Base-by-base conservation (phyloP, 2,113 vertebrate species). In the Egretta garzetta region DNA sequence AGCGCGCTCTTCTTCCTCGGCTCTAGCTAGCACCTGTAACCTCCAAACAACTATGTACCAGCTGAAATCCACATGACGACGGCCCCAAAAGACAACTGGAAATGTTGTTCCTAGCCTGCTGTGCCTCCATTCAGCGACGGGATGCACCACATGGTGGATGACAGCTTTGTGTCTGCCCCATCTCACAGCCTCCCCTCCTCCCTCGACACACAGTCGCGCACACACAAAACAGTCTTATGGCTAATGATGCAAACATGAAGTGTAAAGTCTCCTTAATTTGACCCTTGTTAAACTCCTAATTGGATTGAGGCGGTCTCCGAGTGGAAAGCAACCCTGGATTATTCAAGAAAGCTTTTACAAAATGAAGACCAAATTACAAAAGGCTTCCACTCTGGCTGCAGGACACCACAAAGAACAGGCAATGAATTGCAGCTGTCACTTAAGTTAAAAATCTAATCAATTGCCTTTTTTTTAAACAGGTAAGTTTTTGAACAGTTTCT, bases 231-330 rank as follows among this genome's bases (percentile, higher is more conserved):
- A 97, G 98, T 96, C 98, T 97, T 93, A 95, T 33, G 94, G 97
- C 98, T 98, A 98, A 98, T 98, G 98, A 98, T 98, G 98, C 98
- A 98, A 98, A 99, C 98, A 98, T 97, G 98, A 98, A 99, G 99
- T 98, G 98, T 98, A 98, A 99, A 99, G 99, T 98, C 98, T 98
- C 98, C 97, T 98, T 99, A 99, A 99, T 98, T 97, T 99, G 99
- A 99, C 99, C 99, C 99, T 98, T 98, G 98, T 98, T 99, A 98
- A 99, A 99, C 97, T 98, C 98, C 98, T 99, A 99, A 99, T 99
- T 99, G 99, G 99, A 99, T 99, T 99, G 99, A 97, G 98, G 98
- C 96, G 81, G 93, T 96, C 98, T 97, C 90, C 67, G 95, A 98
- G 98, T 97, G 98, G 98, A 98, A 98, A 97, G 98, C 98, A 98